Percentiles rank a stretch among this genome's conserved stretches.
phyloP scores from a whole-genome alignment of 2,113 vertebrate species.

The Salvelinus namaycush region DNA sequence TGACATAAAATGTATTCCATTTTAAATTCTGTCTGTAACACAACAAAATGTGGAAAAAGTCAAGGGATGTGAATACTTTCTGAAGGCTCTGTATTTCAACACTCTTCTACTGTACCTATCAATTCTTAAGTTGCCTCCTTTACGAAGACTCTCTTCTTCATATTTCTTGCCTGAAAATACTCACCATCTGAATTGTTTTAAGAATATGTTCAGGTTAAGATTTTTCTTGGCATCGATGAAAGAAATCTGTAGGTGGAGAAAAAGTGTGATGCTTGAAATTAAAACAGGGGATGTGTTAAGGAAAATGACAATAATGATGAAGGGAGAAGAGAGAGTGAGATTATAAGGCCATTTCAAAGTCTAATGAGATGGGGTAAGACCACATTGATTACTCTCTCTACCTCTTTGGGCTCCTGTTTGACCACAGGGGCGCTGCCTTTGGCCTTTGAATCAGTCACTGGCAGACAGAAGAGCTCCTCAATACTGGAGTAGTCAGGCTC shows the following conservation, averaged over 20 bases:
- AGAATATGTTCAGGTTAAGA: constrained; percentile 93
- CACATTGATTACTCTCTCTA: constrained; percentile 34
- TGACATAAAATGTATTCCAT: too few species aligned
- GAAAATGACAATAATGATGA: neutral
- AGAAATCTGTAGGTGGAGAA: constrained; percentile 77
- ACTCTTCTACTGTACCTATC: too few species aligned
- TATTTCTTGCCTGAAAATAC: constrained; percentile 4
- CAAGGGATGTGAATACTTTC: too few species aligned
- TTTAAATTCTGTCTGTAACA: too few species aligned
- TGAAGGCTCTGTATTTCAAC: too few species aligned
- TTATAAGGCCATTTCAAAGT: too few species aligned
- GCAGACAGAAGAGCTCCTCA: constrained; percentile 88
- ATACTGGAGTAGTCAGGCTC: constrained; percentile 88
- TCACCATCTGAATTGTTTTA: constrained; percentile 94
- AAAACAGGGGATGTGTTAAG: neutral
- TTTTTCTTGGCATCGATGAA: constrained; percentile 92
- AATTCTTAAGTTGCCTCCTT: too few species aligned
- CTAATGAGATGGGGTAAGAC: neutral
- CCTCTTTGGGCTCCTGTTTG: constrained; percentile 84
- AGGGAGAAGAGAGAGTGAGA: neutral
- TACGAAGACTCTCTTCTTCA: neutral
- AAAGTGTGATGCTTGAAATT: neutral
- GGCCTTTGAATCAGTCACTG: constrained; percentile 77
- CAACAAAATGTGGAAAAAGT: too few species aligned
- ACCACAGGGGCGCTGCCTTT: constrained; percentile 40